phyloP scores from a whole-genome alignment of 2,797 vertebrate genomes.

The Avahi laniger region DNA sequence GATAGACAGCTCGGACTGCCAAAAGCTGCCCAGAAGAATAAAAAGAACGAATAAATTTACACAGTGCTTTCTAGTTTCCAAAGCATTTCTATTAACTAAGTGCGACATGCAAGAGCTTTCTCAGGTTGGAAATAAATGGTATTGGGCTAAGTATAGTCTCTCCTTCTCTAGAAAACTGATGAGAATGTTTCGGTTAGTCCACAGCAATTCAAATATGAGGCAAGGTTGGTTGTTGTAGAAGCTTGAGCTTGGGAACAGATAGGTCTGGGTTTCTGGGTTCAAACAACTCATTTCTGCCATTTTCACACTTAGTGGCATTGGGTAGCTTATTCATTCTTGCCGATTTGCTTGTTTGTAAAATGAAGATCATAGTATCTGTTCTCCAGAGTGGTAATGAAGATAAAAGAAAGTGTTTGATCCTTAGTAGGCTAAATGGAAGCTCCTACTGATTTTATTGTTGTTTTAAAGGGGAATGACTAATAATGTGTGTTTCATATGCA shows the following conservation, averaged over 20 bases:
- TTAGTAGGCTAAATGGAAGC: not conserved
- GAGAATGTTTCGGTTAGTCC: not conserved
- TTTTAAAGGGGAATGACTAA: slow-evolving; percentile 14
- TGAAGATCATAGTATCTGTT: not conserved
- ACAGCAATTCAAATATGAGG: not conserved
- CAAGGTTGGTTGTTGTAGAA: not conserved
- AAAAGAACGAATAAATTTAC: not conserved
- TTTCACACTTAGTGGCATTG: not conserved
- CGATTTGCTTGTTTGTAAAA: slow-evolving; percentile 1
- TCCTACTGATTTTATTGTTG: not conserved
- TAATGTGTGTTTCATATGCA: not conserved
- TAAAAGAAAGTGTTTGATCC: not conserved
- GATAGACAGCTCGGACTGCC: not conserved
- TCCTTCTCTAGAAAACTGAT: not conserved
- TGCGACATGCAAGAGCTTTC: not conserved
- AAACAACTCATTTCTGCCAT: not conserved
- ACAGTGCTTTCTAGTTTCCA: not conserved
- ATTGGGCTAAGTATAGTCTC: not conserved
- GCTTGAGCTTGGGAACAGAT: not conserved
- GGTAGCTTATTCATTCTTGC: not conserved
- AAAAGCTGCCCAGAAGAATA: not conserved
- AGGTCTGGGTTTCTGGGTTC: not conserved
- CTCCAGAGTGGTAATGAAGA: not conserved
- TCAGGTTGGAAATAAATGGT: not conserved
- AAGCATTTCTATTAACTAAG: not conserved